Conservation (phyloP, 2,113 vertebrate genomes). For the Phrynosoma blainvillii region DNA sequence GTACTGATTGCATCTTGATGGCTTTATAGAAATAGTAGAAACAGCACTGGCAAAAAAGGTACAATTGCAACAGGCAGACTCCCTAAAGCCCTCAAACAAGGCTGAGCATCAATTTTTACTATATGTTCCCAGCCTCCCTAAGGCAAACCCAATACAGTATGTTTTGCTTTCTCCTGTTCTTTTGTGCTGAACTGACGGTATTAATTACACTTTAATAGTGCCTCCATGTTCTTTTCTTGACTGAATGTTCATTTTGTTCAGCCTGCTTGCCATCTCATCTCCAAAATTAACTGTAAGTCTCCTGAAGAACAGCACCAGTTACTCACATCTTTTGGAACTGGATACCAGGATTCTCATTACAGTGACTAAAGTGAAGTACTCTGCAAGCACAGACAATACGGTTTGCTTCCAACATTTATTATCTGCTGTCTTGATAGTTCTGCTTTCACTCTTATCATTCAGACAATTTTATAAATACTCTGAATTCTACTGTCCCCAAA, state of each 20-base stretch:
- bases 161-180: constrained; percentile 25
- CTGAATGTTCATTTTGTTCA: constrained; percentile 34
- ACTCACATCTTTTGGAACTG: constrained; percentile 39
- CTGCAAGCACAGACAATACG: not conserved
- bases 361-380: constrained; percentile 20
- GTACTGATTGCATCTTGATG: not conserved
- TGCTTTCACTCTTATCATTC: constrained; percentile 39
- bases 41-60: not conserved
- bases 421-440: constrained; percentile 14
- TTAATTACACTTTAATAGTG: constrained; percentile 15
- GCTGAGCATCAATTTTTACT: not conserved
- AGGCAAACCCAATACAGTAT: not conserved
- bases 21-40: not conserved
- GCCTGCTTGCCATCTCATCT: constrained; percentile 5
- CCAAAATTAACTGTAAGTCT: constrained; percentile 52
- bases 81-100: not conserved
- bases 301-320: constrained; percentile 40
- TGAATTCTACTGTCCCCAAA: constrained; percentile 36
- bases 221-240: constrained; percentile 39
- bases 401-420: constrained; percentile 20
- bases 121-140: not conserved
- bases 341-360: constrained; percentile 43
- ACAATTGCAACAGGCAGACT: not conserved
- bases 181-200: constrained; percentile 28
- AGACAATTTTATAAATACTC: constrained; percentile 53